Base-by-base conservation (phyloP, 1,140 invertebrate genomes). In the Leptinotarsa lineolata region DNA sequence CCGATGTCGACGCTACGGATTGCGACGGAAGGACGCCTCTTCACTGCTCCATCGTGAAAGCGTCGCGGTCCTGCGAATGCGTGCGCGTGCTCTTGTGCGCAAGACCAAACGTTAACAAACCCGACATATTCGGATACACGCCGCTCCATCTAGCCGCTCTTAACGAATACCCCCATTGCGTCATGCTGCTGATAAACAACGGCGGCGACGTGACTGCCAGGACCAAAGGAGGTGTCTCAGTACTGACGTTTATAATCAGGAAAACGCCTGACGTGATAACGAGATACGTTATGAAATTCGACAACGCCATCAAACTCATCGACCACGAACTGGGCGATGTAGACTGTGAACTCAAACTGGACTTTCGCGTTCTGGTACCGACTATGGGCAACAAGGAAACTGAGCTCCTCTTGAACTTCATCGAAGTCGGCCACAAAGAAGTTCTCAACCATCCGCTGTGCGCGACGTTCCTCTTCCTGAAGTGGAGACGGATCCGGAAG, bases 261-360 rank as follows among this genome's bases (percentile, higher is more conserved):
- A 87, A 92, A 74, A 94, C 93, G 0, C 93, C 93, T 0, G 93
- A 94, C 74, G 91, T 94, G 0, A 87, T 95, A 24, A 90, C 92
- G 1, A 88, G 81, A 70, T 91, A 93, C 68, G 45, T 63, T 18
- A 44, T 67, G 22, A 90, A 92, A 73, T 86, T 95, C n/a, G 93
- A 94, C 79, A 88, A 90, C 59, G 91, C 92, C 0, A 91, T 95
- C 16, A 90, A 90, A 69, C 85, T 94, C 2, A 92, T 92, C 74
- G 93, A 94, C 74, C 92, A 94, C 78, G 93, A 95, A 80, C 86
- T 94, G 1, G 92, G 92, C 0, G 93, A 95, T 72, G 90, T 93
- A 0, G 93, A 95, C 80, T 95, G 93, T 73, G 93, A 94, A 81
- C 85, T 94, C 1, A 91, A 91, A 82, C 78, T 94, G 39, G 92